phyloP scores from a whole-genome alignment of 1,140 invertebrate species.

The Adelges cooleyi region DNA sequence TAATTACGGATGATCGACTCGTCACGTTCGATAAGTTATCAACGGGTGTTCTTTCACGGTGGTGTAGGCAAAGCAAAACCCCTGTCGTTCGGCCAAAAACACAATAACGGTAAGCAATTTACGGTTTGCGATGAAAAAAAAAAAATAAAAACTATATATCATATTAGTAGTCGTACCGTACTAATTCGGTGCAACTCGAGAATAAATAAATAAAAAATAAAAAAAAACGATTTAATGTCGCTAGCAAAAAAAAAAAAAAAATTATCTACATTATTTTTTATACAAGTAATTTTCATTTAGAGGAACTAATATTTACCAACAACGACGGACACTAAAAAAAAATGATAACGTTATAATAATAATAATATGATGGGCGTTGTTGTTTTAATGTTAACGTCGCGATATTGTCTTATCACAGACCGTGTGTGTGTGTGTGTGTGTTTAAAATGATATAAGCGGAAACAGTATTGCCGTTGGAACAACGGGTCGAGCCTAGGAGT shows the following conservation, averaged over 20 bases:
- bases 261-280: slow-evolving; percentile 6
- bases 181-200: no score
- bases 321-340: neutral
- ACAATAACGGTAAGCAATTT: slow-evolving; percentile 14
- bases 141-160: no score
- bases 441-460: neutral
- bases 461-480: no score
- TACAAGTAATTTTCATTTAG: neutral
- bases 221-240: no score
- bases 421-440: neutral
- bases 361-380: no score
- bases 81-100: neutral
- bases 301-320: slow-evolving; percentile 17
- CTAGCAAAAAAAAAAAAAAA: no score
- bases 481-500: no score
- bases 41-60: neutral
- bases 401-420: neutral
- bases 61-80: neutral
- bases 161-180: neutral
- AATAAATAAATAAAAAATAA: no score
- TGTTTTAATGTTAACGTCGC: neutral
- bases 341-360: no score
- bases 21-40: slow-evolving; percentile 1
- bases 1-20: neutral
- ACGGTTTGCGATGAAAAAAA: neutral